phyloP scores from a whole-genome alignment of 2,888 invertebrate species.

The Odontocolon sp. region DNA sequence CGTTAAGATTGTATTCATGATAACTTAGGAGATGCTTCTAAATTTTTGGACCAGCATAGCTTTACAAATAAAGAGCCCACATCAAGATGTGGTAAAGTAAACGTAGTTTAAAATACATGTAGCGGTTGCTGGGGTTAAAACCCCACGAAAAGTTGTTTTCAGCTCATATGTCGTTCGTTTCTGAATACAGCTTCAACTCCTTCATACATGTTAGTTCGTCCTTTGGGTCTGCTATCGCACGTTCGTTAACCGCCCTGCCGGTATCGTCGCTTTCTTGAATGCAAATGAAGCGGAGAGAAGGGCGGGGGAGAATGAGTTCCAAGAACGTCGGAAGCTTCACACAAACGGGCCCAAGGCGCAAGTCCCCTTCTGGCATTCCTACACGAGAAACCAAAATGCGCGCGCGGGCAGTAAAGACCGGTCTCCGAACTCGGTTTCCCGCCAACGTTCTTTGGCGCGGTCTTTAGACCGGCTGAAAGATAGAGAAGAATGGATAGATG shows the following conservation, averaged over 20 bases:
- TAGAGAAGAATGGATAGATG: conserved; percentile 18
- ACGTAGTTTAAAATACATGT: not conserved
- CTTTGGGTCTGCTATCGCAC: conserved; percentile 37
- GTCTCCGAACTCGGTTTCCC: conserved; percentile 55
- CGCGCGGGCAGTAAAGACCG: conserved; percentile 44
- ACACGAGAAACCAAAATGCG: conserved; percentile 43
- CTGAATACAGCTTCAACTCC: conserved; percentile 21
- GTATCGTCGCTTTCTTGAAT: conserved; percentile 67
- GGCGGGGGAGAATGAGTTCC: conserved; percentile 61
- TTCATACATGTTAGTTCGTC: conserved; percentile 21
- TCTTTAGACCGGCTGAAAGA: conserved; percentile 1
- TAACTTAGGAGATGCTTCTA: no score
- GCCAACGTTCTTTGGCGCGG: conserved; percentile 53
- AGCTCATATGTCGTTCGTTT: not conserved
- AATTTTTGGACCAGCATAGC: not conserved
- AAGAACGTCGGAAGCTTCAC: conserved; percentile 67
- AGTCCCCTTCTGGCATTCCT: conserved; percentile 45
- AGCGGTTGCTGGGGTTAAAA: no score
- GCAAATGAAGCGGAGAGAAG: conserved; percentile 65
- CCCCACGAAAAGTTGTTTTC: not conserved
- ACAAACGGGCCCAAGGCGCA: conserved; percentile 54
- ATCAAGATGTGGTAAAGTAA: not conserved
- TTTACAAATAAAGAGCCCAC: not conserved
- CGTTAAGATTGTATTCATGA: no score
- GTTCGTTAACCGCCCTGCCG: conserved; percentile 51